Conservation (phyloP, 2,113 vertebrate species). For the Dipodomys merriami region DNA sequence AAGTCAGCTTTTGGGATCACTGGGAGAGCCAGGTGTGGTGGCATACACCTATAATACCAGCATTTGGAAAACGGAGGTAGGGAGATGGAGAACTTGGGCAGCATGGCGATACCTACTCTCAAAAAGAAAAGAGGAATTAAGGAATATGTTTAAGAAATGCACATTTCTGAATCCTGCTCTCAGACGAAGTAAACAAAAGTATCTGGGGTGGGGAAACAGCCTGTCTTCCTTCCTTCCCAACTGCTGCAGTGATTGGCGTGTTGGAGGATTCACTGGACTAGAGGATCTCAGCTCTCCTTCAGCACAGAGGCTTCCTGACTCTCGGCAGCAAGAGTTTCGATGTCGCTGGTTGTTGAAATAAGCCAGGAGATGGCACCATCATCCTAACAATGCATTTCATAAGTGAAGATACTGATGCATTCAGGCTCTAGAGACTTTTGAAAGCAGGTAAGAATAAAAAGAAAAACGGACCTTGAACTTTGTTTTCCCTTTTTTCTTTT, state of each 20-base stretch:
- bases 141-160: not conserved
- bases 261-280: not conserved
- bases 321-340: not conserved
- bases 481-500: not conserved
- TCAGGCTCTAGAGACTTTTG: slow-evolving; percentile 1
- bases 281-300: not conserved
- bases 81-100: too few species aligned
- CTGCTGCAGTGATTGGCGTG: not conserved
- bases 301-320: not conserved
- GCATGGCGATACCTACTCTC: not conserved
- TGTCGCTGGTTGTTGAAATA: not conserved
- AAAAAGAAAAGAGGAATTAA: not conserved
- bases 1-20: not conserved
- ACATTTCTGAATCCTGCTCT: not conserved
- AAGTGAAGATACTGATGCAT: not conserved
- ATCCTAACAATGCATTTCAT: not conserved
- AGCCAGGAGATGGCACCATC: not conserved
- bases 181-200: not conserved
- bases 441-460: slow-evolving; percentile 3
- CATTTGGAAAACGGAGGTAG: not conserved
- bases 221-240: not conserved
- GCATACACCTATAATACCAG: not conserved
- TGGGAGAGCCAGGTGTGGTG: not conserved
- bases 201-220: not conserved
- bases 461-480: not conserved